These are phyloP conservation scores for Lutjanus erythropterus DNA, from an alignment of 2,113 vertebrate species.

Conservation along the genomic window DNA sequence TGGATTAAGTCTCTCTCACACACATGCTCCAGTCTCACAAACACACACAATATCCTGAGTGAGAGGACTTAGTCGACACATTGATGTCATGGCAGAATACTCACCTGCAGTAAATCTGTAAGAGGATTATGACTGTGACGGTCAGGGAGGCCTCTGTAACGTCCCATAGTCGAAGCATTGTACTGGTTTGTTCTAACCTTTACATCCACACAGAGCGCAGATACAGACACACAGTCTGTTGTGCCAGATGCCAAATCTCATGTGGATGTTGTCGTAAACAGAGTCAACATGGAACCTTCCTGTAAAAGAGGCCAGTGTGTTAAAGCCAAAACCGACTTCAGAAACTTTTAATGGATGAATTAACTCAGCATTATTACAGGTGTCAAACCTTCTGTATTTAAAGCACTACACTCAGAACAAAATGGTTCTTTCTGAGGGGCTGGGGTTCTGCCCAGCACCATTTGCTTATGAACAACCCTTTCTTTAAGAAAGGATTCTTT, in stretches of 20 bases:
- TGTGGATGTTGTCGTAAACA: neutral
- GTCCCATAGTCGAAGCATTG: neutral
- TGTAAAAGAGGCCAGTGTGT: neutral
- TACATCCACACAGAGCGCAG: neutral
- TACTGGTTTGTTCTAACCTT: slow-evolving; percentile 16
- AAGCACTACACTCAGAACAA: no score
- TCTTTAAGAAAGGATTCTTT: no score
- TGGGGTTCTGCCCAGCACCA: no score
- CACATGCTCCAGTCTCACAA: slow-evolving; percentile 15
- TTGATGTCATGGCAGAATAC: slow-evolving; percentile 67
- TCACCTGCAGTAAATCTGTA: slow-evolving; percentile 70
- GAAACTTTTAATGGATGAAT: neutral
- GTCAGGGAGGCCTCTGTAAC: slow-evolving; percentile 22
- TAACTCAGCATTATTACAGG: neutral
- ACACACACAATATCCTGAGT: slow-evolving; percentile 28
- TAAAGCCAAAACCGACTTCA: neutral
- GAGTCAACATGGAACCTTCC: neutral
- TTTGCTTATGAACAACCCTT: no score
- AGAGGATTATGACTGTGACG: slow-evolving; percentile 67
- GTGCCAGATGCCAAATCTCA: slow-evolving; percentile 14
- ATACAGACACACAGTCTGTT: slow-evolving; percentile 13
- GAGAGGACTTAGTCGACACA: slow-evolving; percentile 52
- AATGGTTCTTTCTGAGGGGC: no score
- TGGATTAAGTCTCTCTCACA: slow-evolving; percentile 46
- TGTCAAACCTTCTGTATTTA: slow-evolving; percentile 2